These are phyloP conservation scores for Spinibarbus caldwelli DNA, from an alignment of 2,797 vertebrate genomes.

Conservation along the genomic window DNA sequence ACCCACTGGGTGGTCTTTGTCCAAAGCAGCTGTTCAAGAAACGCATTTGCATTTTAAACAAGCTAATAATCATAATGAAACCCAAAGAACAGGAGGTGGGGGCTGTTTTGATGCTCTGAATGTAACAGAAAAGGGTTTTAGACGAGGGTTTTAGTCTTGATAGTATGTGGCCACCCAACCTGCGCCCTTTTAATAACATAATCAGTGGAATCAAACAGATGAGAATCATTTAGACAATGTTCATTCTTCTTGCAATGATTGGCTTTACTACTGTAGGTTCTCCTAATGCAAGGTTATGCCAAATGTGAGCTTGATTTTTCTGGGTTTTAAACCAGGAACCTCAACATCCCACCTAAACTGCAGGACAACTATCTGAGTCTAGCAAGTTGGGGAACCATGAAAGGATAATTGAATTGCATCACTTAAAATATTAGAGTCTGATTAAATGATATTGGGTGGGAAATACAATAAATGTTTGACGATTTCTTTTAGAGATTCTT, in stretches of 20 bases:
- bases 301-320: neutral
- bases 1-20: constrained; percentile 71
- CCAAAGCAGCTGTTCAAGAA: constrained; percentile 65
- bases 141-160: constrained; percentile 65
- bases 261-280: constrained; percentile 54
- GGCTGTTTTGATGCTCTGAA: constrained; percentile 55
- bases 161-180: constrained; percentile 63
- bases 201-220: constrained; percentile 70
- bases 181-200: constrained; percentile 51
- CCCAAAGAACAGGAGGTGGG: constrained; percentile 39
- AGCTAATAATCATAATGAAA: constrained; percentile 65
- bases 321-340: neutral
- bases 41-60: constrained; percentile 73
- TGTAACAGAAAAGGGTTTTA: constrained; percentile 54
- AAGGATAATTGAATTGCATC: constrained; percentile 51
- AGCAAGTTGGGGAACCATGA: constrained; percentile 17
- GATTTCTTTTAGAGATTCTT: constrained; percentile 67
- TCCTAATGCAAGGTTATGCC: neutral
- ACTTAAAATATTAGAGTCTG: constrained; percentile 39
- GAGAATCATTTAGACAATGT: constrained; percentile 71
- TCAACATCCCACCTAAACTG: neutral
- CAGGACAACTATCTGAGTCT: neutral
- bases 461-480: constrained; percentile 59
- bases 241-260: constrained; percentile 74
- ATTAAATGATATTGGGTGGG: constrained; percentile 44